Evolutionary conservation across 2,797 vertebrate genomes (phyloP).

Genomic region (Merluccius polli): DNA sequence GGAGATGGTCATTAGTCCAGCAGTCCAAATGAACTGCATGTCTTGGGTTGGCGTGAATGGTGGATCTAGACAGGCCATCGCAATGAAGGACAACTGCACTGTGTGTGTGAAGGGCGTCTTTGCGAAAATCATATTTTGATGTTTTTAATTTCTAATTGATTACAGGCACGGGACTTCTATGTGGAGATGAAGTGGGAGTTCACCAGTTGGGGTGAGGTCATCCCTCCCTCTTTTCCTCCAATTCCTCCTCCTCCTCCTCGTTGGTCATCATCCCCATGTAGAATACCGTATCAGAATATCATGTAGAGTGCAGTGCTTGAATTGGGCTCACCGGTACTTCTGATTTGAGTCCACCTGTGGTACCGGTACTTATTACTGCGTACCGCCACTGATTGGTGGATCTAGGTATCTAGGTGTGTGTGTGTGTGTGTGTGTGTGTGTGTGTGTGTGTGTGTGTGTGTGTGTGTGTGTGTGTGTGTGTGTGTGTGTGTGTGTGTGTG

Average conservation of each 20-base stretch:
- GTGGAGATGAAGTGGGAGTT: slow-evolving; percentile 99
- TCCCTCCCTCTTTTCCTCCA: neutral
- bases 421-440: too few relatives aligned
- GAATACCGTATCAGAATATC: neutral
- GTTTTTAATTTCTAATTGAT: neutral
- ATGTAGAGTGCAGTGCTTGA: too few relatives aligned
- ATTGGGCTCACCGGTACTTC: too few relatives aligned
- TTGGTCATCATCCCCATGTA: neutral
- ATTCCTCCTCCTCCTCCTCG: neutral
- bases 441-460: too few relatives aligned
- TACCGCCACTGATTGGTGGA: too few relatives aligned
- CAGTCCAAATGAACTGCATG: neutral
- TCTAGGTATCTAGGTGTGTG: too few relatives aligned
- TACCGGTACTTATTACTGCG: too few relatives aligned
- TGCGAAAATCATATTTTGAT: neutral
- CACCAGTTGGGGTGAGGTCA: slow-evolving; percentile 83
- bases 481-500: too few relatives aligned
- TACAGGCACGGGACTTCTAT: slow-evolving; percentile 89
- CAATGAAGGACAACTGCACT: neutral
- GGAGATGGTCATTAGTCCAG: neutral
- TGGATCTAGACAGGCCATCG: neutral
- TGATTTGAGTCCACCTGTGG: too few relatives aligned
- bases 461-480: too few relatives aligned
- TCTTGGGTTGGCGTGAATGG: neutral
- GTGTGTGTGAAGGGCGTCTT: neutral